These are phyloP conservation scores for Linyphia triangularis DNA, from an alignment of 2,888 invertebrate species.

Conservation along the genomic window DNA sequence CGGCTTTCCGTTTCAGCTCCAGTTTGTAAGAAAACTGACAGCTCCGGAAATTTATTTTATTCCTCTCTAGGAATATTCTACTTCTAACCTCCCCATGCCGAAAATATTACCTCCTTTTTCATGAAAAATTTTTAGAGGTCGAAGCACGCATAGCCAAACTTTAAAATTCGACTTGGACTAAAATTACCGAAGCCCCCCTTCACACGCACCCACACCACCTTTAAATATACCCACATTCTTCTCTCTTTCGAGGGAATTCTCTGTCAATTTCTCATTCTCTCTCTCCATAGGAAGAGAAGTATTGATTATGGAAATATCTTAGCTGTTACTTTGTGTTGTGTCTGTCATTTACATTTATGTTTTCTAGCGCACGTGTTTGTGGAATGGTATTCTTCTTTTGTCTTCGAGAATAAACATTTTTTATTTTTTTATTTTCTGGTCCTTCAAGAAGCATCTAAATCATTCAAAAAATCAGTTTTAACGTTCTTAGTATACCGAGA, in stretches of 20 bases:
- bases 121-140: slow-evolving; percentile 8
- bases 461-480: no score
- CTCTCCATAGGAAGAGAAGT: not conserved
- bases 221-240: slow-evolving; percentile 19
- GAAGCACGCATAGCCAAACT: slow-evolving; percentile 32
- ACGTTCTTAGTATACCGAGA: no score
- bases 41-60: slow-evolving; percentile 60
- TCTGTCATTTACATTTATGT: slow-evolving; percentile 50
- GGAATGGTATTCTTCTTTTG: not conserved
- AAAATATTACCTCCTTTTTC: slow-evolving; percentile 5
- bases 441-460: no score
- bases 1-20: slow-evolving; percentile 18
- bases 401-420: no score
- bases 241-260: not conserved
- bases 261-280: not conserved
- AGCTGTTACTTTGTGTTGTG: slow-evolving; percentile 4
- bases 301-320: slow-evolving; percentile 55
- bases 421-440: no score
- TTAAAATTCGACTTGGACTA: slow-evolving; percentile 50
- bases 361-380: slow-evolving; percentile 24
- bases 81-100: not conserved
- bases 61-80: slow-evolving; percentile 1
- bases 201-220: not conserved
- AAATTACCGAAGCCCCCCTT: slow-evolving; percentile 49
- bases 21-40: slow-evolving; percentile 47